Base-by-base conservation (phyloP, 1,140 invertebrate genomes). In the Nautilus pompilius region DNA sequence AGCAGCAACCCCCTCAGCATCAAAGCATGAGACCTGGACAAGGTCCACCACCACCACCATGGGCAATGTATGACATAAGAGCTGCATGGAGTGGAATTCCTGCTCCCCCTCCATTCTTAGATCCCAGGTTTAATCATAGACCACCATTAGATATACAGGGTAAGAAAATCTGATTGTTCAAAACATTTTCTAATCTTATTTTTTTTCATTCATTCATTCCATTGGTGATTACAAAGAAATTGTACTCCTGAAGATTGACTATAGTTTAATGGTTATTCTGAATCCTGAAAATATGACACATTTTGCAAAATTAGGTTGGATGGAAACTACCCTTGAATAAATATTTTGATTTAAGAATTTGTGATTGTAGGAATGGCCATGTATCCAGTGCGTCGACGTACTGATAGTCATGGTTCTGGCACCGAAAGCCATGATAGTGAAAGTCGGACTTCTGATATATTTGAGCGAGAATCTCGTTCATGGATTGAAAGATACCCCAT, bases 371-470 rank as follows among this genome's bases (percentile, higher is more conserved):
- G 77, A 33, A 78, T 83, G 70, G 72, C 74, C 54, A 78, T 77
- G 66, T 80, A 73, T 60, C 70, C 72, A 32, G 34, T 70, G 32
- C 60, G 77, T 28, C 69, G 67, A 28, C 71, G 81, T 22, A 80
- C 78, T 55, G 79, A 81, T 60, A 82, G 80, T 70, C 80, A 80
- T 71, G 79, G 79, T 4, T 81, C 81, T 46, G 81, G 73, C 15
- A 76, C 75, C 62, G 81, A 82, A 15, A 79, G 75, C 64, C 78
- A 77, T 60, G 73, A 76, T 53, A 71, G 76, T 51, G 73, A 77
- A 54, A 57, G 65, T 41, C 61, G 76, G 48, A 67, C 70, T n/a
- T 70, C 70, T 26, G 77, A 79, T n/a, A 60, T 63, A 33, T 75
- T 60, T 62, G 75, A 73, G 53, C 64, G 61, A 6, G 66, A 56